phyloP scores from a whole-genome alignment of 2,888 invertebrate genomes.

The Trichacis sp. region DNA sequence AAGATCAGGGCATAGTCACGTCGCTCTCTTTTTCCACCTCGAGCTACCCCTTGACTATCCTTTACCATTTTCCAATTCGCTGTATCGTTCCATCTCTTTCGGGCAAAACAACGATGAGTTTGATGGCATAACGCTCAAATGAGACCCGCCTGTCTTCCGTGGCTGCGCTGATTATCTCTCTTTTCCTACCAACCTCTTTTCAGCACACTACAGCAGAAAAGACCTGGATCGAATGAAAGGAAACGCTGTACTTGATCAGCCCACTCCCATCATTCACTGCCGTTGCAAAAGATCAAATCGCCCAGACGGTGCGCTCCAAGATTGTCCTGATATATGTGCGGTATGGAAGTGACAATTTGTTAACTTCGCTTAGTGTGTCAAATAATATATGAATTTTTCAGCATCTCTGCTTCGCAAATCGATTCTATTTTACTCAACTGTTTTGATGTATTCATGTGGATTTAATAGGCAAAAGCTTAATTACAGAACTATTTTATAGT shows the following conservation, averaged over 20 bases:
- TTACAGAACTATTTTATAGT: no score
- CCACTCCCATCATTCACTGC: constrained; percentile 38
- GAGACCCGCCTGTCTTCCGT: constrained; percentile 14
- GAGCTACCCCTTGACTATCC: constrained; percentile 31
- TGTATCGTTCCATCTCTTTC: constrained; percentile 29
- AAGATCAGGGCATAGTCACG: constrained; percentile 62
- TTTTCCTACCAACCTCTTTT: constrained; percentile 28
- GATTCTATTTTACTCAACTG: no score
- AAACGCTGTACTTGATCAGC: constrained; percentile 49
- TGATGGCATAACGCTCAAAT: constrained; percentile 7
- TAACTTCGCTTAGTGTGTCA: constrained; percentile 3
- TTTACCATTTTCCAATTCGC: constrained; percentile 17
- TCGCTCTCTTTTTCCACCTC: constrained; percentile 46
- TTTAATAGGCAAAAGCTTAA: no score
- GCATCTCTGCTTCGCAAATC: no score
- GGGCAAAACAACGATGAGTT: constrained; percentile 13
- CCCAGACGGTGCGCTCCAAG: constrained; percentile 31
- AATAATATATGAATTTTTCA: no score
- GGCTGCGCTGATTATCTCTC: constrained; percentile 18
- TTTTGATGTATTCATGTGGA: no score
- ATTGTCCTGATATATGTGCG: constrained; percentile 26
- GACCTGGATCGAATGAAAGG: constrained; percentile 38
- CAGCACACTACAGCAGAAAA: constrained; percentile 23
- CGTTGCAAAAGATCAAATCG: constrained; percentile 36
- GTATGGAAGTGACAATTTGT: constrained; percentile 34